phyloP scores from a whole-genome alignment of 2,113 vertebrate genomes.

The Notiomystis cincta region DNA sequence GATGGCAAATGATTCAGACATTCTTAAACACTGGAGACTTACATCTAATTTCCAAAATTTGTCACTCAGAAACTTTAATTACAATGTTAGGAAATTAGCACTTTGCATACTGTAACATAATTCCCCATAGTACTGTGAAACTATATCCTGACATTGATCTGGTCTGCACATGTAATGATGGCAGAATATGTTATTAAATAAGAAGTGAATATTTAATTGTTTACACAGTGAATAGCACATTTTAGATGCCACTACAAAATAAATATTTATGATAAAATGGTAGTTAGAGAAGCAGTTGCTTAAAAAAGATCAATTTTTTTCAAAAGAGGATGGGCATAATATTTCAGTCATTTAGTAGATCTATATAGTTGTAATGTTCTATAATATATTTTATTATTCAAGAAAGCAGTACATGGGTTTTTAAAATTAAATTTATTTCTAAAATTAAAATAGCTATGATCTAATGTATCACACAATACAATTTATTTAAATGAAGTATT shows the following conservation, averaged over 20 bases:
- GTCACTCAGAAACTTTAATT: constrained; percentile 66
- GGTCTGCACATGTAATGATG: background rate
- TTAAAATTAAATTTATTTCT: rapidly evolving
- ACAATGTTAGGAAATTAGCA: constrained; percentile 61
- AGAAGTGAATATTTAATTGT: constrained; percentile 46
- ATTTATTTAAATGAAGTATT: background rate
- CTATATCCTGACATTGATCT: constrained; percentile 29
- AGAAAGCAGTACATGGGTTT: background rate
- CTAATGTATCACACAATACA: background rate
- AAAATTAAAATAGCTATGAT: background rate
- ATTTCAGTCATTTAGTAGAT: background rate
- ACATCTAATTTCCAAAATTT: constrained; percentile 60
- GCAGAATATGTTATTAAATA: constrained; percentile 32
- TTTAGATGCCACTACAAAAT: background rate
- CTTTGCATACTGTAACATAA: constrained; percentile 44
- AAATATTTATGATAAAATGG: background rate
- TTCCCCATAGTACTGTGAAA: constrained; percentile 35
- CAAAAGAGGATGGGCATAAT: background rate
- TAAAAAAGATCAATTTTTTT: background rate
- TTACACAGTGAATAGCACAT: background rate
- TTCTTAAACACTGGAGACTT: constrained; percentile 56
- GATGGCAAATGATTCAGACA: constrained; percentile 54
- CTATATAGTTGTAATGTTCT: background rate
- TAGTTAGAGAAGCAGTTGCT: background rate
- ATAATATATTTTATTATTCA: background rate